Base-by-base conservation (phyloP, 2,888 invertebrate genomes). In the Tetanocera ferruginea region DNA sequence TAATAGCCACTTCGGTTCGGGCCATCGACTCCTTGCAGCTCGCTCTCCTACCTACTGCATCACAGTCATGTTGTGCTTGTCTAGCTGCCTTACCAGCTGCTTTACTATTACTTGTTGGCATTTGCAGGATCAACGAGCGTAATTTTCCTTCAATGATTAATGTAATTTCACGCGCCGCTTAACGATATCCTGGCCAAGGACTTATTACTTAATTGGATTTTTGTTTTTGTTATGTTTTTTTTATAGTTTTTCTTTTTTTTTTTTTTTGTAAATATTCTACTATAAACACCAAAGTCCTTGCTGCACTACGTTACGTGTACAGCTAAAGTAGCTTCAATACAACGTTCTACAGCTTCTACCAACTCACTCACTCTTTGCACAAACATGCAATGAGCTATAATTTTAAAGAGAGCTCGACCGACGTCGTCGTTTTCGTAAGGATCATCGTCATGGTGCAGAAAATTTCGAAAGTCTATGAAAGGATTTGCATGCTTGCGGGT, bases 101-200 rank as follows among this genome's bases (percentile, higher is more conserved):
- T 14, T 6, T 37, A 55, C 55, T 55, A 14, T 23, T n/a, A 49
- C 69, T 49, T 43, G 51, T 49, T 23, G 43, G 67, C 23, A 25
- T 49, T 70, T 25, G 28, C 51, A 64, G 31, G 72, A 52, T 70
- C 34, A 75, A 66, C 76, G 57, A 64, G 80, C 83, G 84, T 83
- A 86, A 87, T 87, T 62, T 86, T 85, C 84, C 86, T 83, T 87
- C 86, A 87, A 87, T 87, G 88, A 87, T 88, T 88, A 86, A 87
- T 87, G 87, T 86, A 88, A 87, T 87, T 87, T 87, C 85, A 87
- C 87, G 87, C 87, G 86, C 88, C 87, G 87, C 88, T 87, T 87
- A 86, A 84, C 87, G 84, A 86, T 87, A 88, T 88, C 83, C 87
- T 87, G 83, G 83, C 82, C 88, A 87, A 87, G 87, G 88, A 87